A percentile compares a stretch with the other conserved stretches of the same genome.
These are phyloP conservation scores for Myotis pilosus DNA, from an alignment of 2,797 vertebrate genomes.

Conservation along the genomic window DNA sequence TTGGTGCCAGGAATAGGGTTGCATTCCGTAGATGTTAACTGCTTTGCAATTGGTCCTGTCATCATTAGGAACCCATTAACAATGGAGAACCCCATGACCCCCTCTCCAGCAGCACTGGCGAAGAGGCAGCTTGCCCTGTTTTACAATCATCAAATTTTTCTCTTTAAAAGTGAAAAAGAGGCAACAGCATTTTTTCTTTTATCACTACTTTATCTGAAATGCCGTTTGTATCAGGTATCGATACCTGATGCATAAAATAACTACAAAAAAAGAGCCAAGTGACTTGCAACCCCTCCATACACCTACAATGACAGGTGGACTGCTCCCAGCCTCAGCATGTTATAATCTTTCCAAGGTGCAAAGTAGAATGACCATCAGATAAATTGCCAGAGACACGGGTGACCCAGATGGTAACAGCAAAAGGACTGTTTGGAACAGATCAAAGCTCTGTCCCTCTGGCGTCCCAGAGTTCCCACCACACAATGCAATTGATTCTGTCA, in stretches of 20 bases:
- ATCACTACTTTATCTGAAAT: background rate
- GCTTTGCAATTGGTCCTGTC: background rate
- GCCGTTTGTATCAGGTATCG: background rate
- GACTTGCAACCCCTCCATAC: background rate
- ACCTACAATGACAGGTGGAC: background rate
- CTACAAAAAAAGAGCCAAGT: background rate
- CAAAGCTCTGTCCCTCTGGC: background rate
- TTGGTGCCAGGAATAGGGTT: background rate
- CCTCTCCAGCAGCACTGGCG: background rate
- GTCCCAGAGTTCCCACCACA: background rate
- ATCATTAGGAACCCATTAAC: background rate
- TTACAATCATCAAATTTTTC: background rate
- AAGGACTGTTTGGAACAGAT: background rate
- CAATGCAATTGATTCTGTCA: background rate
- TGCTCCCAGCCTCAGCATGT: background rate
- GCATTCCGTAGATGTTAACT: background rate
- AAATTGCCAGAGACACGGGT: background rate
- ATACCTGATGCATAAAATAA: background rate
- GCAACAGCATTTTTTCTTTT: background rate
- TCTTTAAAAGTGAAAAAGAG: background rate
- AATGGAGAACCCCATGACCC: background rate
- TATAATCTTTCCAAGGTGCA: background rate
- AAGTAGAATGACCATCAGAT: background rate
- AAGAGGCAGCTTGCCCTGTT: background rate
- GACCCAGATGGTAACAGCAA: background rate